Evolutionary conservation across 1,140 invertebrate species (phyloP).

Genomic region (Cardiocondyla obscurior): DNA sequence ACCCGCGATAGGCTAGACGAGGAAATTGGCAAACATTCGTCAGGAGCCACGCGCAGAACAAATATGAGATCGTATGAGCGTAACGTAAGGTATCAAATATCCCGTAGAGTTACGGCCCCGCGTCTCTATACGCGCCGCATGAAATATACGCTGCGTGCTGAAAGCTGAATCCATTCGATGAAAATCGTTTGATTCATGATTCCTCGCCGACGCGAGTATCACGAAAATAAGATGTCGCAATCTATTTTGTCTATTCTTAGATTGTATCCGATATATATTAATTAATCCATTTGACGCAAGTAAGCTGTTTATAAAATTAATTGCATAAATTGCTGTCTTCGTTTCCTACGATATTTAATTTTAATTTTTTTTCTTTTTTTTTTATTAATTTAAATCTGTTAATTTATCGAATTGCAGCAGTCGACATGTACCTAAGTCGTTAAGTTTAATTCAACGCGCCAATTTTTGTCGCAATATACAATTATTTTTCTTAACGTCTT

Average conservation of each 20-base stretch:
- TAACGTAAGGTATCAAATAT: conserved; percentile 27
- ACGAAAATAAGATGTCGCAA: neutral
- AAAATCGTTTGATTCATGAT: conserved; percentile 30
- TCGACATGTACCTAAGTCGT: neutral
- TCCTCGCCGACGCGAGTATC: neutral
- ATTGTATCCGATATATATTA: neutral
- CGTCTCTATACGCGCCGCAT: neutral
- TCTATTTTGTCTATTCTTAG: neutral
- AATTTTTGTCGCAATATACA: neutral
- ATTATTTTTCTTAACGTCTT: conserved; percentile 3
- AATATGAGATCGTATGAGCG: conserved; percentile 25
- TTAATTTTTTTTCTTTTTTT: no score
- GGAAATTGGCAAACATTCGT: conserved; percentile 56
- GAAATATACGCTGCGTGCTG: conserved; percentile 20
- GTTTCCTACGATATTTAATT: neutral
- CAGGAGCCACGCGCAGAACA: conserved; percentile 27
- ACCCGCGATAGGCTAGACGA: conserved; percentile 25
- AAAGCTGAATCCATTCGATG: neutral
- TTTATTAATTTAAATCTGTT: no score
- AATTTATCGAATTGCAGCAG: neutral
- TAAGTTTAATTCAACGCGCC: neutral
- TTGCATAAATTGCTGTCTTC: neutral
- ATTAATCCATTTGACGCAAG: neutral
- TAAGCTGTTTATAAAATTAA: neutral
- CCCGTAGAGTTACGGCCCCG: neutral